Evolutionary conservation across 2,797 vertebrate species (phyloP).

Genomic region (Tragopan temminckii): DNA sequence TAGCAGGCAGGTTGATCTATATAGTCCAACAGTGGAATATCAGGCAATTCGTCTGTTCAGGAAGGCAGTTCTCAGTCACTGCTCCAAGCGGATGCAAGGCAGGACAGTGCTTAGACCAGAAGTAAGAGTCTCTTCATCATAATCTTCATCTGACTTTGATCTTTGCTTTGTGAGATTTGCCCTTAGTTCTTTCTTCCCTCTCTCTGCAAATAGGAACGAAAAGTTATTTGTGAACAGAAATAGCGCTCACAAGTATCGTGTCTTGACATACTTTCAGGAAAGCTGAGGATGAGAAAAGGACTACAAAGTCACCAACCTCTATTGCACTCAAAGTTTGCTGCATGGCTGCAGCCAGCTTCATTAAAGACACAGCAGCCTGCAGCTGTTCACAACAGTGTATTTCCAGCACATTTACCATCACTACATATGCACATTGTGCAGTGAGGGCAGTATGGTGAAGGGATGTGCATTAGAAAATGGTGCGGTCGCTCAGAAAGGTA

Average conservation of each 20-base stretch:
- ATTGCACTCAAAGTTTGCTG: neutral
- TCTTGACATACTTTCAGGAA: neutral
- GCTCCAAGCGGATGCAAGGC: neutral
- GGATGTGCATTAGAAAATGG: neutral
- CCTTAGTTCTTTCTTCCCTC: neutral
- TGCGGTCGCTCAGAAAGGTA: neutral
- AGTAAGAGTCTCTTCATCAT: neutral
- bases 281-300: neutral
- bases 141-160: neutral
- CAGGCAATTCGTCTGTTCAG: neutral
- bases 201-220: neutral
- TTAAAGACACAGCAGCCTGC: neutral
- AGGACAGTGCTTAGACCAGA: neutral
- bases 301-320: neutral
- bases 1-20: neutral
- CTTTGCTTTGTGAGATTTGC: neutral
- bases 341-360: neutral
- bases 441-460: neutral
- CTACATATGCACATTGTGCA: neutral
- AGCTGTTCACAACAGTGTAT: accelerated
- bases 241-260: neutral
- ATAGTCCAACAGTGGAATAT: neutral
- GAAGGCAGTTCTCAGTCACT: neutral
- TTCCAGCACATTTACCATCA: neutral
- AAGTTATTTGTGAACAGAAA: neutral